Evolutionary conservation across 2,888 invertebrate genomes (phyloP), one percentile per base, ranked within the genome.

Genomic region (Tipula unca): DNA sequence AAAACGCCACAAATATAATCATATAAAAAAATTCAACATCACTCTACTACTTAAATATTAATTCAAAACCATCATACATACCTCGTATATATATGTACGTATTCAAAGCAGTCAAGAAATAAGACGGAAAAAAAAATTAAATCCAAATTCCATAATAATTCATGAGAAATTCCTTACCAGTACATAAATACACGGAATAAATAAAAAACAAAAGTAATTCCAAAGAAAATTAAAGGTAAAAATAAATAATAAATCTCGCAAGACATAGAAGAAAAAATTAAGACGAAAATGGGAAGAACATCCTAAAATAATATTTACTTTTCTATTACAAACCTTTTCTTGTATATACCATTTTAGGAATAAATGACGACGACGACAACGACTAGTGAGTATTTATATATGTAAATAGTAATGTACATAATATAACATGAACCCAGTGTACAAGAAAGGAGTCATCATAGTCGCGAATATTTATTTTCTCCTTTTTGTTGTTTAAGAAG

Each of bases 251-350:
- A 69, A 69, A 69, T 69, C 69, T 69, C 25, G 69, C 25, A 69
- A 69, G 69, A 69, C 69, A 32, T 25, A 69, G 2, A 69, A 69
- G 13, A 69, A 10, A 69, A 69, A 69, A 25, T 48, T 10, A 17
- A 69, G n/a, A 69, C 69, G 69, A 69, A 69, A 69, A 69, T 69
- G 25, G 25, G 69, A 25, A 14, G 10, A 69, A 69, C 8, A 69
- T 69, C 69, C 69, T 69, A 69, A 69, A 69, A 69, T 10, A 69
- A 69, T 69, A 69, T 69, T 69, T 69, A 69, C 69, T 69, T 69
- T 69, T 69, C 69, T 69, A 69, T 25, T 10, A 69, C 48, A 48
- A 48, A 69, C 69, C 69, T 69, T 69, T 69, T 69, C 25, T 69
- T 69, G 69, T 25, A 32, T n/a, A n/a, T 32, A 69, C 69, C 69